Evolutionary conservation across 2,888 invertebrate genomes (phyloP).

Genomic region (Trissolcus brochymenae): DNA sequence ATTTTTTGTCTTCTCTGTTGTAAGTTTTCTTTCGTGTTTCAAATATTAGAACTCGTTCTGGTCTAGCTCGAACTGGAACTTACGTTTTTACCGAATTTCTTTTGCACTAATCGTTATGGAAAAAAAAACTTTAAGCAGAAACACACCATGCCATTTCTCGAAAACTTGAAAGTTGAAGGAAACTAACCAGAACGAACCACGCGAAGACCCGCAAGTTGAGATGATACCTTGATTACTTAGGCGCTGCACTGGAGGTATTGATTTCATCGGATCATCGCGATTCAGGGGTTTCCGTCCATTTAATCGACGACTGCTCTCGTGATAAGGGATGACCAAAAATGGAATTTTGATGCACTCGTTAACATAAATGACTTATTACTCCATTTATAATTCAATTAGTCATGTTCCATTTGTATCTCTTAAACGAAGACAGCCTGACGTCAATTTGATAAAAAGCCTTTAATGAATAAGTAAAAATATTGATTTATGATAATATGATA

Average conservation of each 20-base stretch:
- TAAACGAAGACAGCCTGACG: no score
- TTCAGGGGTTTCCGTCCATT: constrained; percentile 73
- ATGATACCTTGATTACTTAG: constrained; percentile 76
- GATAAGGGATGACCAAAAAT: constrained; percentile 44
- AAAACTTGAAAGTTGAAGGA: constrained; percentile 61
- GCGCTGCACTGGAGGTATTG: constrained; percentile 72
- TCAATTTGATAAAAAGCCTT: no score
- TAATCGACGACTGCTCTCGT: constrained; percentile 56
- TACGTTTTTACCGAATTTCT: neutral
- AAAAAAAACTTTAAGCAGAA: constrained; percentile 22
- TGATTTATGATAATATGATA: no score
- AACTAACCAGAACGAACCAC: constrained; percentile 69
- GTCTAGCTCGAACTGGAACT: neutral
- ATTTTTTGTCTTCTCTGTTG: no score
- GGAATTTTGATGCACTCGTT: constrained; percentile 20
- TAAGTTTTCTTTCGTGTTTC: no score
- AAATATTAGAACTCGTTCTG: no score
- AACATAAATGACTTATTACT: no score
- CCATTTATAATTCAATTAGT: no score
- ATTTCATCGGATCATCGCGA: constrained; percentile 74
- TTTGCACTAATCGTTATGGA: constrained; percentile 9
- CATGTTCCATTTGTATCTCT: no score
- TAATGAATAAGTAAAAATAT: no score
- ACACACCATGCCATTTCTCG: constrained; percentile 44
- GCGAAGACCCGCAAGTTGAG: constrained; percentile 75